Conservation (phyloP, 2,797 vertebrate species). For the Cottoperca gobio region DNA sequence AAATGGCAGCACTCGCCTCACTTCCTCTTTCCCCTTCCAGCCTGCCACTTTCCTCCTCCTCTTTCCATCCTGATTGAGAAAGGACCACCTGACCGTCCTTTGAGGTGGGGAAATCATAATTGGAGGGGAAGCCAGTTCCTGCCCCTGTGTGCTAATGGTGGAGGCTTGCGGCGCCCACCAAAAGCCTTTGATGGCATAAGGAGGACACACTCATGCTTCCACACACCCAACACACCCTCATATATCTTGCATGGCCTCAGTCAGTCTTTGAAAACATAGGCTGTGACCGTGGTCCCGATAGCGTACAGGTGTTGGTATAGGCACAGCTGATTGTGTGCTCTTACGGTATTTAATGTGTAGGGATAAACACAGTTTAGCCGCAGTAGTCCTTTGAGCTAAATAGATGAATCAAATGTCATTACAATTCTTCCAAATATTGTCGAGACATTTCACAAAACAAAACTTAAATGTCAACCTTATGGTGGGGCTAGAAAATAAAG, state of each 20-base stretch:
- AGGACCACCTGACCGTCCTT: slow-evolving; percentile 71
- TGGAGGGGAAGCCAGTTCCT: slow-evolving; percentile 66
- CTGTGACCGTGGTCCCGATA: slow-evolving; percentile 39
- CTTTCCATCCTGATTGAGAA: slow-evolving; percentile 65
- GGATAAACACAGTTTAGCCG: slow-evolving; percentile 18
- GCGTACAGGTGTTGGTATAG: slow-evolving; percentile 50
- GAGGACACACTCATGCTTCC: slow-evolving; percentile 52
- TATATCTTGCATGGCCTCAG: slow-evolving; percentile 62
- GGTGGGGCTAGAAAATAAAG: background rate
- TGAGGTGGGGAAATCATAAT: slow-evolving; percentile 66
- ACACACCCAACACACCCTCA: slow-evolving; percentile 55
- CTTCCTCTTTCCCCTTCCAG: slow-evolving; percentile 54
- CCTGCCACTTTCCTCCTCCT: slow-evolving; percentile 60
- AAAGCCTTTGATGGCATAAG: slow-evolving; percentile 68
- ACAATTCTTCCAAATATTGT: background rate
- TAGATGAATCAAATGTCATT: background rate
- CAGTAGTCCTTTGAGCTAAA: background rate
- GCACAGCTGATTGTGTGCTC: slow-evolving; percentile 5
- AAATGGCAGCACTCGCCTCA: slow-evolving; percentile 57
- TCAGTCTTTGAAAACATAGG: slow-evolving; percentile 51
- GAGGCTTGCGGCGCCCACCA: slow-evolving; percentile 51
- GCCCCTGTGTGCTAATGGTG: slow-evolving; percentile 51
- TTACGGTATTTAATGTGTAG: slow-evolving; percentile 20
- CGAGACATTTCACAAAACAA: slow-evolving; percentile 1
- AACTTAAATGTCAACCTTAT: background rate